These are phyloP conservation scores for Cercopithecus diana DNA, from an alignment of 2,797 vertebrate species.

Conservation along the genomic window DNA sequence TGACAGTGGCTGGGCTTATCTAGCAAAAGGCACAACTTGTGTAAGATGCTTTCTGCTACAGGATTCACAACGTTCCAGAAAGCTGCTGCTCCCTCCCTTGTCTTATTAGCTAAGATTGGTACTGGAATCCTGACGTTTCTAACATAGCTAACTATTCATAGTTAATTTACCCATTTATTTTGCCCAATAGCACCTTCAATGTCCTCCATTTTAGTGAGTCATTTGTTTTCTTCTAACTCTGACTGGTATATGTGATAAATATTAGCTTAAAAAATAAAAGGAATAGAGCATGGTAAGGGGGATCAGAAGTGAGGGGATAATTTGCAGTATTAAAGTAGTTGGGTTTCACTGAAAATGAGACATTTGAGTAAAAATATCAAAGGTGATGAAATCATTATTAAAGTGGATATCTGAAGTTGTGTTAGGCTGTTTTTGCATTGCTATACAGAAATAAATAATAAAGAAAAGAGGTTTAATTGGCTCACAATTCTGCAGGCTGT, in stretches of 20 bases:
- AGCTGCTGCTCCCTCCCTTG: background rate
- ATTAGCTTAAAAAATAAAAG: background rate
- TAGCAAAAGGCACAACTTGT: background rate
- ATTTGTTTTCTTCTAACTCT: background rate
- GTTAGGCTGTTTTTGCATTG: background rate
- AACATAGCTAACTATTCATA: background rate
- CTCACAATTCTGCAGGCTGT: background rate
- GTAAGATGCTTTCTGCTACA: background rate
- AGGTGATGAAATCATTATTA: background rate
- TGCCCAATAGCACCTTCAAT: background rate
- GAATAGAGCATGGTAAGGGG: background rate
- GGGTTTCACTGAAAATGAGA: slow-evolving; percentile 11
- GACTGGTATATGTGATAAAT: background rate
- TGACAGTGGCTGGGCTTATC: background rate
- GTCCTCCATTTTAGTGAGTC: background rate
- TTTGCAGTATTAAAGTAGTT: background rate
- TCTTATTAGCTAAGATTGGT: background rate
- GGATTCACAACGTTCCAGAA: background rate
- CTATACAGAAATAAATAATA: background rate
- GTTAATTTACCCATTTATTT: background rate
- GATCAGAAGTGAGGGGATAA: background rate
- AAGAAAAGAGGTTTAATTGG: background rate
- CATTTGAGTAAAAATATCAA: background rate
- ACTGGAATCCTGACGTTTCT: background rate
- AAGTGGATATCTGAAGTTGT: background rate